Percentiles rank a stretch among this genome's conserved stretches.
Evolutionary conservation across 2,888 invertebrate species (phyloP).

Genomic region (Ellobium chinense): DNA sequence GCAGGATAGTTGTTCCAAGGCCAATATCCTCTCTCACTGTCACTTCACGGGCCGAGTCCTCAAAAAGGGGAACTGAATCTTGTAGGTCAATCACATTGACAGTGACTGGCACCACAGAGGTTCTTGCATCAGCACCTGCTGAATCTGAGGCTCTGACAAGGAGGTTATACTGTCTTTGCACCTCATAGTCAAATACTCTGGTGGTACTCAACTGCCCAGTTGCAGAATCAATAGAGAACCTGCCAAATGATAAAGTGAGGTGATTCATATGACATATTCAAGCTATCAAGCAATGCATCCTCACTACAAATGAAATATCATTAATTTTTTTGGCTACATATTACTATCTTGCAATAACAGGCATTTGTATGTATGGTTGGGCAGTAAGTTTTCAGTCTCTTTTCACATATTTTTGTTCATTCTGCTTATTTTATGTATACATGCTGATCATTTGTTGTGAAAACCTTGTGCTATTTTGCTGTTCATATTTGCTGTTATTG

Average conservation of each 20-base stretch:
- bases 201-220: conserved; percentile 36
- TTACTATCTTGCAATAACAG: too few species aligned
- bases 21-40: conserved; percentile 22
- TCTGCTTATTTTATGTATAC: too few species aligned
- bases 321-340: too few species aligned
- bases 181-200: conserved; percentile 42
- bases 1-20: neutral
- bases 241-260: neutral
- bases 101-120: conserved; percentile 20
- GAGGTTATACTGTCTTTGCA: conserved; percentile 15
- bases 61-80: conserved; percentile 44
- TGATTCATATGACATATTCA: too few species aligned
- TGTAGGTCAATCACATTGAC: conserved; percentile 31
- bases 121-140: neutral
- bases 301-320: too few species aligned
- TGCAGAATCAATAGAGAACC: neutral
- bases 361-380: too few species aligned
- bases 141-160: conserved; percentile 37
- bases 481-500: too few species aligned
- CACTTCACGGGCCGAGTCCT: neutral
- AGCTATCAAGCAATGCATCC: too few species aligned
- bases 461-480: too few species aligned
- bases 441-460: too few species aligned
- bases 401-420: too few species aligned
- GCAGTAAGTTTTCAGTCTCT: too few species aligned